These are phyloP conservation scores for Polymixis lichenea DNA, from an alignment of 2,888 invertebrate genomes.

Conservation along the genomic window DNA sequence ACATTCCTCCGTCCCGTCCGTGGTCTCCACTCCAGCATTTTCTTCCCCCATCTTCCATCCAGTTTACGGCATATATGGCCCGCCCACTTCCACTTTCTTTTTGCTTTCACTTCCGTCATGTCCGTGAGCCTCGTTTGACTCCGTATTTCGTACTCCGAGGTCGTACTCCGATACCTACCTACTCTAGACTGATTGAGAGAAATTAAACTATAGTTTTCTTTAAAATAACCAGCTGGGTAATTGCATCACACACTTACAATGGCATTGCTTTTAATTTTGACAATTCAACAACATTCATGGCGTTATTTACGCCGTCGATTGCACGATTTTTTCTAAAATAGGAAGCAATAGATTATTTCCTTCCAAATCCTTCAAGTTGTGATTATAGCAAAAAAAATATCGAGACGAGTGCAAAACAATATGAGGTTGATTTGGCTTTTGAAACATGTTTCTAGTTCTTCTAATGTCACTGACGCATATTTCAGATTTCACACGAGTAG, in stretches of 20 bases:
- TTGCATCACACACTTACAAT: neutral
- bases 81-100: too few species aligned
- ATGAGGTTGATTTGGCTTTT: neutral
- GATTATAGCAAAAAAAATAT: neutral
- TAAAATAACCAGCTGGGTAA: neutral
- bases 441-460: neutral
- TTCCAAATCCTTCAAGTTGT: neutral
- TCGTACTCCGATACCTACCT: too few species aligned
- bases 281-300: neutral
- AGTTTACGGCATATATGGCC: too few species aligned
- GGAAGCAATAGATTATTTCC: neutral
- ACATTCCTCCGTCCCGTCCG: too few species aligned
- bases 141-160: too few species aligned
- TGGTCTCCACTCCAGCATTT: too few species aligned
- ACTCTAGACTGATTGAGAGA: neutral
- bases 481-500: neutral
- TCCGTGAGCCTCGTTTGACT: too few species aligned
- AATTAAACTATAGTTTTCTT: neutral
- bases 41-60: too few species aligned
- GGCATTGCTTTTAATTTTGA: neutral
- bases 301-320: neutral
- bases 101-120: too few species aligned
- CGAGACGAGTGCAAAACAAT: neutral
- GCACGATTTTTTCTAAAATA: neutral
- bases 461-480: neutral